Conservation (phyloP, 2,888 invertebrate genomes). For the Amiota communis region DNA sequence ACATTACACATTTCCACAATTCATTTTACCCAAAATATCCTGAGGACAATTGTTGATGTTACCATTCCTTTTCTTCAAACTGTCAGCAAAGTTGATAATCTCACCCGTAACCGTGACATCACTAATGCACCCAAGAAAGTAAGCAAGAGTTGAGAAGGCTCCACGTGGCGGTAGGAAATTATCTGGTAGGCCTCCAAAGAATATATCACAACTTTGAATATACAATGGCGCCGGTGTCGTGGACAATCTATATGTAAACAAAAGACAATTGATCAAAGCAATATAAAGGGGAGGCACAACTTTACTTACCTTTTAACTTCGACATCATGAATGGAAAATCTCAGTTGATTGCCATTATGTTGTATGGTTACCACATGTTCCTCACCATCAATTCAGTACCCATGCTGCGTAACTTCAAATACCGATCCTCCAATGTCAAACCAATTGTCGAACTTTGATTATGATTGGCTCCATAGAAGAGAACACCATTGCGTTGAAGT, state of each 20-base stretch:
- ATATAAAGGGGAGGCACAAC: not conserved
- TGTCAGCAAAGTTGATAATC: conserved; percentile 84
- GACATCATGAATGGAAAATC: conserved; percentile 89
- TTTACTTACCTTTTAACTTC: conserved; percentile 78
- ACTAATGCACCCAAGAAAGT: conserved; percentile 92
- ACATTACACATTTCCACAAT: not conserved
- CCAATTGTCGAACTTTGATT: conserved; percentile 81
- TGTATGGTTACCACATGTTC: conserved; percentile 96
- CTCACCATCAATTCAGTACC: conserved; percentile 85
- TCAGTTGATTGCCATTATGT: conserved; percentile 80
- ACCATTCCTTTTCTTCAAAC: conserved; percentile 77
- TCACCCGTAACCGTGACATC: conserved; percentile 92
- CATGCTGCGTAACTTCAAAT: conserved; percentile 81
- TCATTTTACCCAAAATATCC: conserved; percentile 62
- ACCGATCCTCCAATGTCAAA: conserved; percentile 76
- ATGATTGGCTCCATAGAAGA: conserved; percentile 85
- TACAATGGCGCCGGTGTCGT: conserved; percentile 77
- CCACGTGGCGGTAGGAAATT: conserved; percentile 75
- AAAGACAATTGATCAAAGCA: conserved; percentile 20
- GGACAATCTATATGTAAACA: conserved; percentile 73
- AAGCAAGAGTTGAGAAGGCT: conserved; percentile 76
- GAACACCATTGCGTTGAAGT: conserved; percentile 81
- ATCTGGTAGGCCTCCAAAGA: conserved; percentile 88
- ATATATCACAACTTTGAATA: conserved; percentile 82
- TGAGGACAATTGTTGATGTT: conserved; percentile 77